Percentiles rank a stretch among this genome's conserved stretches.
These are phyloP conservation scores for Aquatica leii DNA, from an alignment of 2,888 invertebrate species.

Conservation along the genomic window DNA sequence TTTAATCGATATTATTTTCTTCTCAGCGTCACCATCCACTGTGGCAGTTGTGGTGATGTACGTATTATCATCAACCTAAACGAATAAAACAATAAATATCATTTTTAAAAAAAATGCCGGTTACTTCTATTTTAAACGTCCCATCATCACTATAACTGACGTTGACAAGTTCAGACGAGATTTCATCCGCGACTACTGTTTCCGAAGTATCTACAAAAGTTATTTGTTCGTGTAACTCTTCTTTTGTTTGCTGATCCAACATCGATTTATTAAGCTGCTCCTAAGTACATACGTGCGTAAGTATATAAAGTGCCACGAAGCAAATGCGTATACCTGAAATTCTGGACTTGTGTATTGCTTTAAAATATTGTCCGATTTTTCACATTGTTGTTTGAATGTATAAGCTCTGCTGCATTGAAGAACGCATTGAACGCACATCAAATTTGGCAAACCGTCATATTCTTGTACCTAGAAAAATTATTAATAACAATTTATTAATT, in stretches of 20 bases:
- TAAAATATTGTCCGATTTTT: constrained; percentile 60
- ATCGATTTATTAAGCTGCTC: constrained; percentile 48
- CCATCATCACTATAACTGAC: constrained; percentile 44
- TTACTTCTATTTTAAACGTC: constrained; percentile 39
- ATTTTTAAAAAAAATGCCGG: neutral
- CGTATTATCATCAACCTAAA: no score
- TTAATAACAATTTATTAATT: no score
- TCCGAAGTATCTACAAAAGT: constrained; percentile 52
- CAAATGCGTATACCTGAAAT: constrained; percentile 56
- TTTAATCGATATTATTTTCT: constrained; percentile 26
- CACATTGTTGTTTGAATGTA: constrained; percentile 63
- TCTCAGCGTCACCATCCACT: constrained; percentile 27
- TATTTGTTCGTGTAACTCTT: constrained; percentile 54
- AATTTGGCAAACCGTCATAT: constrained; percentile 62
- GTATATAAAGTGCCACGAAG: constrained; percentile 52
- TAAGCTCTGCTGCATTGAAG: constrained; percentile 63
- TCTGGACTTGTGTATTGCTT: constrained; percentile 57
- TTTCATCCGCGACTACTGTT: constrained; percentile 50
- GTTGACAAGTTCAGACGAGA: constrained; percentile 51
- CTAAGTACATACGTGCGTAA: constrained; percentile 44
- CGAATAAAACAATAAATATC: no score
- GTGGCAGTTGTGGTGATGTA: constrained; percentile 7
- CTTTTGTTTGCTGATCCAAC: constrained; percentile 48
- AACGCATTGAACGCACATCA: constrained; percentile 64
- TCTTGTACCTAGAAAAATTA: constrained; percentile 58